These are phyloP conservation scores for Leptura quadrifasciata DNA, from an alignment of 2,888 invertebrate species.

Conservation along the genomic window DNA sequence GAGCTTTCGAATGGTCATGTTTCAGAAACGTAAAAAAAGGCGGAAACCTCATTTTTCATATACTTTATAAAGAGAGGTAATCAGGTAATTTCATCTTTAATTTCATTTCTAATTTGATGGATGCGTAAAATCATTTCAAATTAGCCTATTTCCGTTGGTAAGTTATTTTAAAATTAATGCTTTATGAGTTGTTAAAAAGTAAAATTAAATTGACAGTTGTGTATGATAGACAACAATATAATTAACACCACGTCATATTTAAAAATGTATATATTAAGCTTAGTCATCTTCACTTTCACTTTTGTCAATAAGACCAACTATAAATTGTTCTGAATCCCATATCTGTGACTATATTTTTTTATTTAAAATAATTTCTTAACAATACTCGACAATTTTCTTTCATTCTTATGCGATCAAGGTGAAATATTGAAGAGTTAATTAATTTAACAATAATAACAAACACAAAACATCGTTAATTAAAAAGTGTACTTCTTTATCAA, in stretches of 20 bases:
- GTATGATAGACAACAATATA: neutral
- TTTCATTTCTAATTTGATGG: neutral
- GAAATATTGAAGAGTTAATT: no score
- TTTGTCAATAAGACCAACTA: neutral
- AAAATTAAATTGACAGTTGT: neutral
- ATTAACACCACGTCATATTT: neutral
- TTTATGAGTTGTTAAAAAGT: neutral
- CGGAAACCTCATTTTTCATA: no score
- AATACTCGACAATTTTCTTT: no score
- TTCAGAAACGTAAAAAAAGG: no score
- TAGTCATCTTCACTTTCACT: constrained; percentile 1
- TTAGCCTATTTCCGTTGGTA: neutral
- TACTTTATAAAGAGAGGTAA: neutral
- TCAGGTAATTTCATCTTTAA: neutral
- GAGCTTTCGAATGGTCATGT: no score
- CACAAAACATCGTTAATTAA: no score
- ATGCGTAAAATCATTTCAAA: neutral
- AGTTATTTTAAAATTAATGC: neutral
- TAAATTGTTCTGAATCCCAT: neutral
- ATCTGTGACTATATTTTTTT: neutral
- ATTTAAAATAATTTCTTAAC: no score
- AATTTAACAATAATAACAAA: no score
- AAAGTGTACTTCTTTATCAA: no score
- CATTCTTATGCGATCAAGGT: no score
- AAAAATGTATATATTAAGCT: neutral